Evolutionary conservation across 2,888 invertebrate species (phyloP).

Genomic region (Arctia plantaginis): DNA sequence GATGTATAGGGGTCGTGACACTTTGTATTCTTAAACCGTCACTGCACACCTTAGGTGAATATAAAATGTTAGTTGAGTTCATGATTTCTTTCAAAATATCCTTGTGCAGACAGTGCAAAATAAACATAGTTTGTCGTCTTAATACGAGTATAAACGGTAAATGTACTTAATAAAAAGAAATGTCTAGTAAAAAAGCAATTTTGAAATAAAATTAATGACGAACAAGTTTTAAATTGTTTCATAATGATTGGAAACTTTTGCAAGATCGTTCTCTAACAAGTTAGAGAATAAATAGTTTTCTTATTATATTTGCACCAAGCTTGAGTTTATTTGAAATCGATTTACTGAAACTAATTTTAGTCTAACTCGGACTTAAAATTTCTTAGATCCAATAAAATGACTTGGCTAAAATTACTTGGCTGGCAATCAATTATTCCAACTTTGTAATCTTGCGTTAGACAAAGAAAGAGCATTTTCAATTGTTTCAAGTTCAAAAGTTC

Average conservation of each 20-base stretch:
- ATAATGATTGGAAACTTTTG: conserved; percentile 11
- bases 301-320: conserved; percentile 10
- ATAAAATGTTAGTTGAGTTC: not conserved
- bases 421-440: conserved; percentile 3
- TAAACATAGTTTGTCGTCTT: not conserved
- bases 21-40: no score
- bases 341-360: conserved; percentile 10
- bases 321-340: conserved; percentile 1
- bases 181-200: not conserved
- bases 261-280: conserved; percentile 13
- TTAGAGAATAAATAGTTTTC: conserved; percentile 18
- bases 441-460: not conserved
- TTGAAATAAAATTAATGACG: conserved; percentile 13
- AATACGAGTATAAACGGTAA: not conserved
- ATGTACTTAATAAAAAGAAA: conserved; percentile 1
- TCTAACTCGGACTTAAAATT: conserved; percentile 3
- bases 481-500: not conserved
- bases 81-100: not conserved
- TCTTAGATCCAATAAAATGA: conserved; percentile 8
- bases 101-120: no score
- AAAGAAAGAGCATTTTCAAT: not conserved
- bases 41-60: no score
- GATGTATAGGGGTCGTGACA: no score
- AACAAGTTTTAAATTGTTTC: conserved; percentile 17
- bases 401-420: conserved; percentile 11